phyloP scores from a whole-genome alignment of 2,888 invertebrate species.

The Conchocele bisecta region DNA sequence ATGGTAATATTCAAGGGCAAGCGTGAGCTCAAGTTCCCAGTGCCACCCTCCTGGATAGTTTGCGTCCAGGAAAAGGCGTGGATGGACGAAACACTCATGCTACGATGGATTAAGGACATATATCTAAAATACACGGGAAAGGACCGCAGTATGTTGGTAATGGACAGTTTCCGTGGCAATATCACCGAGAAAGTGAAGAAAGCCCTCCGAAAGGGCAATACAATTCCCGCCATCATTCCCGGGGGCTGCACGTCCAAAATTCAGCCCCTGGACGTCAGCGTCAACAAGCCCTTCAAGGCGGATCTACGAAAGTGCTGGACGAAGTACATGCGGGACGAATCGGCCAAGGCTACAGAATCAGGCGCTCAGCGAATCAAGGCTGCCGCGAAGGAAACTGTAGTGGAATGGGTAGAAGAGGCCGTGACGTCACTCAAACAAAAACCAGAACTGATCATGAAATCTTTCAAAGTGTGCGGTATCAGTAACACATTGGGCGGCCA shows the following conservation, averaged over 20 bases:
- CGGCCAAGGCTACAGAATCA: not conserved
- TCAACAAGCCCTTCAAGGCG: slow-evolving; percentile 14
- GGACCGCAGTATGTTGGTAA: slow-evolving; percentile 7
- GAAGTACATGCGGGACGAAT: not conserved
- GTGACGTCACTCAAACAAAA: too few relatives aligned
- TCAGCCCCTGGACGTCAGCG: slow-evolving; percentile 16
- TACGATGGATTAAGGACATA: slow-evolving; percentile 15
- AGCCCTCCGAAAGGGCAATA: slow-evolving; percentile 4
- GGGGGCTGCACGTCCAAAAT: slow-evolving; percentile 16
- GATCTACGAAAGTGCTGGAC: not conserved
- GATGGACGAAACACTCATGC: slow-evolving; percentile 18
- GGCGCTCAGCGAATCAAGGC: too few relatives aligned
- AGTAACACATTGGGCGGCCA: too few relatives aligned
- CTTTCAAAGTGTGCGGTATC: too few relatives aligned
- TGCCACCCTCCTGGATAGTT: slow-evolving; percentile 5
- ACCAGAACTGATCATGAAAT: too few relatives aligned
- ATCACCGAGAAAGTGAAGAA: not conserved
- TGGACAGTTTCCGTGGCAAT: slow-evolving; percentile 18
- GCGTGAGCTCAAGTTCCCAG: not conserved
- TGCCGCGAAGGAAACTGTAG: too few relatives aligned
- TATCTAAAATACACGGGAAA: slow-evolving; percentile 4
- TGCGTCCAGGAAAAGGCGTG: slow-evolving; percentile 7
- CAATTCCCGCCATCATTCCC: slow-evolving; percentile 12
- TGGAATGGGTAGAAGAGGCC: too few relatives aligned
- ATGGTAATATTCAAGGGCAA: slow-evolving; percentile 20